Evolutionary conservation across 2,888 invertebrate genomes (phyloP).

Genomic region (Drosophila nigricruria): DNA sequence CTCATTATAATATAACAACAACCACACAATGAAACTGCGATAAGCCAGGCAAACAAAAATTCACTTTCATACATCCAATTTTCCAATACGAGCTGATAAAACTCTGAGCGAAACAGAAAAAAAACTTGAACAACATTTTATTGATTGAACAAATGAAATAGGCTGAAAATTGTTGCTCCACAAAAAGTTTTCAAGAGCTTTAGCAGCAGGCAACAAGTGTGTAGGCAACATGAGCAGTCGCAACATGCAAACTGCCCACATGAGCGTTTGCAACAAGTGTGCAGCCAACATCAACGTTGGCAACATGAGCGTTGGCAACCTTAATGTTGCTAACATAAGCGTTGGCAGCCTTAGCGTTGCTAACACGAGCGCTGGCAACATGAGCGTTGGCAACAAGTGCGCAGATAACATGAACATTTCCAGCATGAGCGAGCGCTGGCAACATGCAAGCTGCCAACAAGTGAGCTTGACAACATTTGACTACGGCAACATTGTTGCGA

Average conservation of each 20-base stretch:
- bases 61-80: too few relatives aligned
- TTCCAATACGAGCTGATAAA: neutral
- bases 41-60: too few relatives aligned
- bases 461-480: neutral
- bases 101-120: neutral
- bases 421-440: neutral
- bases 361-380: neutral
- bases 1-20: too few relatives aligned
- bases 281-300: neutral
- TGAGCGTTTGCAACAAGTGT: neutral
- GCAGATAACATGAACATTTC: slow-evolving; percentile 5
- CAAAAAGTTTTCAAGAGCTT: neutral
- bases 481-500: slow-evolving; percentile 33
- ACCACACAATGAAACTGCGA: too few relatives aligned
- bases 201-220: neutral
- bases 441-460: neutral
- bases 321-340: neutral
- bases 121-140: neutral
- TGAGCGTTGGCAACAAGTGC: neutral
- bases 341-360: neutral
- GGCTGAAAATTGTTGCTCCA: neutral
- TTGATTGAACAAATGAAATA: neutral
- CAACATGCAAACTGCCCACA: neutral
- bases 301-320: neutral
- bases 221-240: neutral